A percentile compares a stretch with the other conserved stretches of the same genome.
These are phyloP conservation scores for Morpho deidamia DNA, from an alignment of 2,888 invertebrate species.

Conservation along the genomic window DNA sequence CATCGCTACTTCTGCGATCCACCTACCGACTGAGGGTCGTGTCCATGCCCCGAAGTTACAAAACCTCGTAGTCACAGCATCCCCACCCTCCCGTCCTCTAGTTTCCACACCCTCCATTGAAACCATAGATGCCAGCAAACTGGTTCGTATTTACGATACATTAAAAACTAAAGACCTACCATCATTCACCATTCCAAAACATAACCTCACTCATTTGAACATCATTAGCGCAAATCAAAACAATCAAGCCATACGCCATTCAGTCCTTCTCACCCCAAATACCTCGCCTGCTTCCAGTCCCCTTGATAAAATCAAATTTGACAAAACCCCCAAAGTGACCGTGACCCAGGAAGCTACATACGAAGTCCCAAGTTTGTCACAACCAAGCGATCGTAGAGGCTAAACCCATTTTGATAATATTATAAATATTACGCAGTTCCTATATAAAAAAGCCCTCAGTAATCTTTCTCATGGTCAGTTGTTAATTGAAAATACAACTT, in stretches of 20 bases:
- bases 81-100: slow-evolving; percentile 45
- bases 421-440: slow-evolving; percentile 22
- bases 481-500: neutral
- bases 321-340: slow-evolving; percentile 52
- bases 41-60: slow-evolving; percentile 40
- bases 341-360: slow-evolving; percentile 40
- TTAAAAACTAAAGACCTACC: slow-evolving; percentile 57
- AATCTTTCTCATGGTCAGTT: slow-evolving; percentile 10
- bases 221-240: slow-evolving; percentile 40
- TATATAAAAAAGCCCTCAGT: slow-evolving; percentile 18
- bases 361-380: slow-evolving; percentile 31
- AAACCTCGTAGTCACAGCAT: slow-evolving; percentile 62
- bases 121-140: slow-evolving; percentile 50
- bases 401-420: slow-evolving; percentile 29
- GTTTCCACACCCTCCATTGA: slow-evolving; percentile 38
- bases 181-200: slow-evolving; percentile 62
- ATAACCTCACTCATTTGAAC: slow-evolving; percentile 48
- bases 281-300: slow-evolving; percentile 60
- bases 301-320: slow-evolving; percentile 47
- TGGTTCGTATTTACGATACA: slow-evolving; percentile 65
- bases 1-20: slow-evolving; percentile 31
- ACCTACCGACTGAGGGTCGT: slow-evolving; percentile 25
- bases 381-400: slow-evolving; percentile 25
- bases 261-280: slow-evolving; percentile 70
- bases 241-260: slow-evolving; percentile 30